Base-by-base conservation (phyloP, 2,797 vertebrate genomes). In the Ataeniobius toweri region DNA sequence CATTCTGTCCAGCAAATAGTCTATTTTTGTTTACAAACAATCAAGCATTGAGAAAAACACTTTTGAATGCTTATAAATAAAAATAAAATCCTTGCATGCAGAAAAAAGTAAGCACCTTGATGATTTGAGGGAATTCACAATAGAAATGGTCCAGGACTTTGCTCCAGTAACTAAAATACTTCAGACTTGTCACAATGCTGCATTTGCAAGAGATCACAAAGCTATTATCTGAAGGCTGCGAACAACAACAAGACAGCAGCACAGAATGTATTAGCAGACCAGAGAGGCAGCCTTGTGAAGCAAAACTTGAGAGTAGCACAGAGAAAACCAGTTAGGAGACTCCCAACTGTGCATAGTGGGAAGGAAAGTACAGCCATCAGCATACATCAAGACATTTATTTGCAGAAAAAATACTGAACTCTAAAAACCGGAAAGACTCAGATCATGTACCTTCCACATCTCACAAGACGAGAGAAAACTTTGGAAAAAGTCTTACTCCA, bases 341-440 rank as follows among this genome's bases (percentile, higher is more conserved):
- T 79, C 68, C 65, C 69, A 83, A 80, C 78, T 58, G 44, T 79
- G 83, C 87, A 84, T 83, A 75, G 71, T 74, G 83, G 87, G 86
- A 87, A 80, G 71, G 84, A 86, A 81, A 88, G 78, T 86, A 81
- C 85, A 90, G 76, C 89, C 72, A 85, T 89, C 87, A 90, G 82
- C 74, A 79, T 39, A 73, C 71, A 89, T 87, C 84, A 89, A 90
- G 78, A 88, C 81, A 84, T 75, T 84, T 41, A 77, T 63, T n/a
- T 41, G 39, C 74, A 77, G n/a, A 39, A 75, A 71, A 76, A 77
- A 36, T 36, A 36, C 36, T 3, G 36, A 36, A 36, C 67, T 79
- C 73, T 31, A 36, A 51, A 76, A 89, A 74, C 65, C 59, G 18
- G 28, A 28, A 73, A 79, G 31, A 75, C 67, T 71, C 26, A 58